Conservation (phyloP, 2,113 vertebrate species). For the Carlito syrichta region DNA sequence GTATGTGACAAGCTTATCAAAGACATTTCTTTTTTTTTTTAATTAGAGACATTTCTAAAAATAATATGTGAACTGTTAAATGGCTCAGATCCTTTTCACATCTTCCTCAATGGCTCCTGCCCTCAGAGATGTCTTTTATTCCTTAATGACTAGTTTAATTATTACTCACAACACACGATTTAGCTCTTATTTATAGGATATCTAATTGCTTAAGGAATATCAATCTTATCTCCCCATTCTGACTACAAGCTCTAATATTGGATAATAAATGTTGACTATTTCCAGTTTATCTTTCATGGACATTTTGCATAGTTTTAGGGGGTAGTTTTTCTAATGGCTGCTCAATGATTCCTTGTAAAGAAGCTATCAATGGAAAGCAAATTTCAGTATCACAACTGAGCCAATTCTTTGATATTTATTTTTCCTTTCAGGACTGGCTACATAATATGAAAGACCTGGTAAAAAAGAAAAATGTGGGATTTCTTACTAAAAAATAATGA, state of each 20-base stretch:
- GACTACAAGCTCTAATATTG: not conserved
- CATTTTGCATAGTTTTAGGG: not conserved
- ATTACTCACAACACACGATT: not conserved
- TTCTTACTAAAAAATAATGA: constrained; percentile 8
- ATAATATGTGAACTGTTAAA: not conserved
- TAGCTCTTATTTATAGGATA: not conserved
- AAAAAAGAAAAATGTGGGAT: not conserved
- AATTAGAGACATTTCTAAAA: not conserved
- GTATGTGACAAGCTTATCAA: not conserved
- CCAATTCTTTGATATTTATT: not conserved
- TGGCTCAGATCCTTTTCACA: not conserved
- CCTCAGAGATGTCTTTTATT: not conserved
- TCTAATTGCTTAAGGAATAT: not conserved
- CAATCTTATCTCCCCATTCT: not conserved
- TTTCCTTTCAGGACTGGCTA: not conserved
- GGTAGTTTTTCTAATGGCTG: not conserved
- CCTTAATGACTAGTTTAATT: not conserved
- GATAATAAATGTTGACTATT: not conserved
- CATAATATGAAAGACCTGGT: not conserved
- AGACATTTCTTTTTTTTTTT: too few species aligned
- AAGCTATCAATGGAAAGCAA: not conserved
- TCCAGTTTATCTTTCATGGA: not conserved
- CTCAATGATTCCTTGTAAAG: not conserved
- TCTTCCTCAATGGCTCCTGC: not conserved
- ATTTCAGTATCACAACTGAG: not conserved